These are phyloP conservation scores for Lytechinus variegatus DNA, from an alignment of 35 echinoderm and acorn worm species.

Conservation along the genomic window DNA sequence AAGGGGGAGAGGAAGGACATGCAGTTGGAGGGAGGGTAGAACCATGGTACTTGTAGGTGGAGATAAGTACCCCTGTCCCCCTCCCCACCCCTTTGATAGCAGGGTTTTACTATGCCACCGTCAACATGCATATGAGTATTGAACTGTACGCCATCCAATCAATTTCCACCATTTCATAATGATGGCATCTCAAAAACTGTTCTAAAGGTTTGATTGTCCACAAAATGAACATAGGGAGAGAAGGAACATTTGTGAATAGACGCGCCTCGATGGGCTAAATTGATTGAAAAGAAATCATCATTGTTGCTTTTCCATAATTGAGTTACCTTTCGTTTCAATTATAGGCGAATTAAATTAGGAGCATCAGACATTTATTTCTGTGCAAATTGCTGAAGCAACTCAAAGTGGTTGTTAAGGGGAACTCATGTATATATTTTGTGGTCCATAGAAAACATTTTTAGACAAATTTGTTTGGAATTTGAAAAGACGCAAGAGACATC, in stretches of 20 bases:
- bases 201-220: not conserved
- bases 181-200: not conserved
- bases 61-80: not conserved
- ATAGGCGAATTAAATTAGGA: conserved; percentile 13
- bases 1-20: too few species aligned
- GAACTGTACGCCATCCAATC: not conserved
- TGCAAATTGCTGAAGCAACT: not conserved
- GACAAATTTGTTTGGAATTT: not conserved
- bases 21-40: too few species aligned
- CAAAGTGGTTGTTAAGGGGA: not conserved
- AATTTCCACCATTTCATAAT: conserved; percentile 12
- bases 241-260: not conserved
- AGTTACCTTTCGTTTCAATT: conserved; percentile 12
- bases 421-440: not conserved
- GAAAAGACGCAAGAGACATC: not conserved
- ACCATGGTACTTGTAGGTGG: not conserved
- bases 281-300: conserved; percentile 14
- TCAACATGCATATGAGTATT: not conserved
- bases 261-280: not conserved
- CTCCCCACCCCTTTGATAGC: not conserved
- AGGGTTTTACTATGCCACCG: not conserved
- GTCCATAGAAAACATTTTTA: not conserved
- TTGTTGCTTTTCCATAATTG: not conserved
- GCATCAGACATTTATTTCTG: not conserved
- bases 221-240: not conserved